These are phyloP conservation scores for Lobophora halterata DNA, from an alignment of 2,888 invertebrate species.

Conservation along the genomic window DNA sequence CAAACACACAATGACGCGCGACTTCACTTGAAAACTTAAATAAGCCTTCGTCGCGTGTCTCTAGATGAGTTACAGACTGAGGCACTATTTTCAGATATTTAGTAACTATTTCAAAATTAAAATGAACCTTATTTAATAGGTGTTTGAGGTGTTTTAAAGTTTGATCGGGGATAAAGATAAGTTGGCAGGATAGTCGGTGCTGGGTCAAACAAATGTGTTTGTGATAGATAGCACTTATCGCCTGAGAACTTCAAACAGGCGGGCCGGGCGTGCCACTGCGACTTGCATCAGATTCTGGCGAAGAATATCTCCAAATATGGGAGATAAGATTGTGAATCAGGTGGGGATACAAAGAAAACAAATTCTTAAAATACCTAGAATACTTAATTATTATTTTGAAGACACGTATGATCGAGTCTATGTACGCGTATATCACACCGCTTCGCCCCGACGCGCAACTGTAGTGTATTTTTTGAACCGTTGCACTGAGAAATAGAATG, in stretches of 20 bases:
- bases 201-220: conserved; percentile 77
- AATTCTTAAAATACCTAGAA: neutral
- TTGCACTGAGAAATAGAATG: no score
- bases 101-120: neutral
- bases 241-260: conserved; percentile 78
- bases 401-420: no score
- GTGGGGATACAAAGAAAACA: no score
- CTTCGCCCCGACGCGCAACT: no score
- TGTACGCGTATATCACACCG: no score
- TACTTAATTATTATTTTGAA: neutral
- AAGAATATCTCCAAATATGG: conserved; percentile 38
- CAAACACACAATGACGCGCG: conserved; percentile 66
- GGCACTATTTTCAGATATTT: conserved; percentile 25
- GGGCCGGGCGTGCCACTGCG: conserved; percentile 52
- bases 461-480: no score
- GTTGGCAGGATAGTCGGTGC: conserved; percentile 55
- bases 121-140: conserved; percentile 16
- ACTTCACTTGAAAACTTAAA: conserved; percentile 72
- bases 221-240: conserved; percentile 76
- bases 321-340: conserved; percentile 23
- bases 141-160: conserved; percentile 31
- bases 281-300: no score
- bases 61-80: conserved; percentile 40
- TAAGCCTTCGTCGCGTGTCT: conserved; percentile 66
- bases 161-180: conserved; percentile 23